Base-by-base conservation (phyloP, 2,113 vertebrate genomes). In the Lichenostomus cassidix region DNA sequence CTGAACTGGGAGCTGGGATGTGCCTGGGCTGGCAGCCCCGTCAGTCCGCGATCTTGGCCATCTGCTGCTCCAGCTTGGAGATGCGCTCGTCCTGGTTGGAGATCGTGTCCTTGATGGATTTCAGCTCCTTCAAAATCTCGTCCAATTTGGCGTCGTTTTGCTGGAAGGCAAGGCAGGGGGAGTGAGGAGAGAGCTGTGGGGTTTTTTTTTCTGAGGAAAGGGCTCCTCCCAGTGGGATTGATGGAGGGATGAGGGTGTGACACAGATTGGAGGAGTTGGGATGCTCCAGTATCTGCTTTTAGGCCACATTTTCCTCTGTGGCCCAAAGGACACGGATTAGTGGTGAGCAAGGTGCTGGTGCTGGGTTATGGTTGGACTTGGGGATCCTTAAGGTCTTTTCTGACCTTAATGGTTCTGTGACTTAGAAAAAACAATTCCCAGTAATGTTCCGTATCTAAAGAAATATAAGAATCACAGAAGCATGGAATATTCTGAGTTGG, bases 71-170 rank as follows among this genome's bases (percentile, higher is more conserved):
- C 96, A 99, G 98, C 98, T 98, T 98, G 98, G 98, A 97, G 97
- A 99, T 99, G 95, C 99, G 98, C 97, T 99, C 99, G 19, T 99
- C 99, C 97, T 99, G 99, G 98, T 95, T 98, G 98, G 98, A 98
- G 97, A 99, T 98, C 81, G 98, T 98, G 97, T 99, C 99, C 98
- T 99, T 99, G 96, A 99, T 99, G 74, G 98, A 99, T 96, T 98
- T 98, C 95, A 99, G 98, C 98, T 99, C 99, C 97, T 98, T 99
- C 97, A 99, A 97, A 94, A 99, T 98, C 97, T 99, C 99, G 28
- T 99, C 99, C 98, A 99, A 95, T 98, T 99, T 99, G 97, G 98
- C 98, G 96, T 99, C 99, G 15, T 98, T 98, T 97, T 99, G 99
- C 99, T 99, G 97, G 39, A 87, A 89, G 92, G 59, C 6, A 75